These are phyloP conservation scores for Netelia fuscicornis DNA, from an alignment of 2,888 invertebrate species.

Conservation along the genomic window DNA sequence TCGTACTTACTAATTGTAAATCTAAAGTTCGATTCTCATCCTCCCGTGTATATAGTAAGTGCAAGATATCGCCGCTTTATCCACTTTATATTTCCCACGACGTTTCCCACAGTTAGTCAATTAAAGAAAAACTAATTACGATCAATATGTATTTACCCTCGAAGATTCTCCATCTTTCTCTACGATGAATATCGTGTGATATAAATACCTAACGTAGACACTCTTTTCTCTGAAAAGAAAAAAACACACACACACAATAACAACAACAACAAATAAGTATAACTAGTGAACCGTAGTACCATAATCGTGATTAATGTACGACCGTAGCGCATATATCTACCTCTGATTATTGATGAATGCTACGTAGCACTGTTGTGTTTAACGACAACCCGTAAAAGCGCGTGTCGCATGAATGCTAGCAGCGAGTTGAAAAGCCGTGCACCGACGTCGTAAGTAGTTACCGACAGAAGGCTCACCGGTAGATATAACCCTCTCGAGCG, in stretches of 20 bases:
- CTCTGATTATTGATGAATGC: neutral
- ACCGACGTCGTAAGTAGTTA: constrained; percentile 74
- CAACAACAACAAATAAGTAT: too few relatives aligned
- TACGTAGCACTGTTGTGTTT: constrained; percentile 4
- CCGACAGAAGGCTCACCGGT: constrained; percentile 65
- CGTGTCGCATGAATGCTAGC: constrained; percentile 12
- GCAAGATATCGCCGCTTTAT: neutral
- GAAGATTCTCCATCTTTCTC: neutral
- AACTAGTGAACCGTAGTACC: too few relatives aligned
- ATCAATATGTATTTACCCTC: constrained; percentile 26
- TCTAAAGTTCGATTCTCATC: neutral
- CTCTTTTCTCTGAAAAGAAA: too few relatives aligned
- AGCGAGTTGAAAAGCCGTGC: constrained; percentile 45
- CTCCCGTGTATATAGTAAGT: constrained; percentile 2
- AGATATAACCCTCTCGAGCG: constrained; percentile 41
- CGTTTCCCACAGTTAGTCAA: neutral
- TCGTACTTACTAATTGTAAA: neutral
- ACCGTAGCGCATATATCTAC: neutral
- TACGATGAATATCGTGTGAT: neutral
- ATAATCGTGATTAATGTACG: too few relatives aligned
- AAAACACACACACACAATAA: too few relatives aligned
- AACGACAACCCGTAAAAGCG: constrained; percentile 30
- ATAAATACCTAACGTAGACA: neutral
- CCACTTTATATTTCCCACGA: constrained; percentile 8
- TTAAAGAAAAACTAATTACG: constrained; percentile 31